phyloP scores from a whole-genome alignment of 1,140 invertebrate species.

The Bombus waltoni region DNA sequence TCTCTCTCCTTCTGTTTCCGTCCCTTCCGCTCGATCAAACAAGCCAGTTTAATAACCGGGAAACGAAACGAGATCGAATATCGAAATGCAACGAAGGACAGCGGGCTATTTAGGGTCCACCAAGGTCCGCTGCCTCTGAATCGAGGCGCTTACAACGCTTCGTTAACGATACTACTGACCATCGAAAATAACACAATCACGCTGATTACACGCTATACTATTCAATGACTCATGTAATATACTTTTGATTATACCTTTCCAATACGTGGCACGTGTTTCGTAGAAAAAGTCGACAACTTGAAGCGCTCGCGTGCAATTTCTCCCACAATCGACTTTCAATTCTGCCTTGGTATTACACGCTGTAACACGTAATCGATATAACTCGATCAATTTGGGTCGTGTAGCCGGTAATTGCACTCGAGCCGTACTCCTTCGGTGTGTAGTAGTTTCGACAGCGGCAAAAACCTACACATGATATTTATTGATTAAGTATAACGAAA shows the following conservation, averaged over 20 bases:
- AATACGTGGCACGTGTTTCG: not conserved
- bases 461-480: not conserved
- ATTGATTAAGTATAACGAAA: not conserved
- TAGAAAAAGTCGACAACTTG: not conserved
- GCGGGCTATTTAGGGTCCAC: not conserved
- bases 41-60: slow-evolving; percentile 20
- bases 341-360: not conserved
- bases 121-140: slow-evolving; percentile 6
- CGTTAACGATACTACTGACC: not conserved
- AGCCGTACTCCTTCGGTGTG: not conserved
- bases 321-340: not conserved
- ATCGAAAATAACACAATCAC: not conserved
- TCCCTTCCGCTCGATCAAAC: not conserved
- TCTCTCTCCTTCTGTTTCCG: not conserved
- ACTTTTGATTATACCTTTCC: not conserved
- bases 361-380: slow-evolving; percentile 12
- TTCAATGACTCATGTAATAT: slow-evolving; percentile 7
- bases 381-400: not conserved
- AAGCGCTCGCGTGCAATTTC: not conserved
- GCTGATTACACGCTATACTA: not conserved
- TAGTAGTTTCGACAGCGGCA: not conserved
- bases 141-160: not conserved
- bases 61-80: slow-evolving; percentile 40
- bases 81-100: slow-evolving; percentile 52
- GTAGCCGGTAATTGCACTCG: not conserved